phyloP scores from a whole-genome alignment of 2,797 vertebrate species.

The Danio choprae region DNA sequence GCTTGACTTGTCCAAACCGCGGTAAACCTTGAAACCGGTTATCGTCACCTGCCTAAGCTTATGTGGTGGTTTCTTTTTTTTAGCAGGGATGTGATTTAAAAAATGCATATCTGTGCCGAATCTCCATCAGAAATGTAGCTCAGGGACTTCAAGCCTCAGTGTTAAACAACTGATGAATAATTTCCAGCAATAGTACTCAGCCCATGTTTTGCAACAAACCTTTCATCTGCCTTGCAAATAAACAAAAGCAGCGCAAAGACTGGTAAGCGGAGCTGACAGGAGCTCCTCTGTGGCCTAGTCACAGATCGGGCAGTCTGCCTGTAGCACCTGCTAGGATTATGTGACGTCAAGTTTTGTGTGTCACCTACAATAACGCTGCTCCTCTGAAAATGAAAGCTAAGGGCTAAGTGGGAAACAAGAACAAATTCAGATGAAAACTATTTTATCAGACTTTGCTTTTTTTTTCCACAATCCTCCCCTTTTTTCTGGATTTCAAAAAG shows the following conservation, averaged over 20 bases:
- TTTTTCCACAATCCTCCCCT: constrained; percentile 20
- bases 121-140: constrained; percentile 1
- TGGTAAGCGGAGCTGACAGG: constrained; percentile 56
- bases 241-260: constrained; percentile 46
- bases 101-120: not conserved
- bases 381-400: constrained; percentile 48
- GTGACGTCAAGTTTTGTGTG: constrained; percentile 57
- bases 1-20: too few species aligned
- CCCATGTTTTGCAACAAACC: constrained; percentile 38
- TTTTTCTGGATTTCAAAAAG: not conserved
- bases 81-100: not conserved
- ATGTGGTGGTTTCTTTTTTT: too few species aligned
- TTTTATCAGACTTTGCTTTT: constrained; percentile 17
- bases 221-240: constrained; percentile 56
- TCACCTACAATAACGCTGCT: constrained; percentile 57
- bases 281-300: constrained; percentile 56
- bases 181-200: constrained; percentile 1
- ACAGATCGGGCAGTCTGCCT: constrained; percentile 53
- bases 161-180: not conserved
- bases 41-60: too few species aligned
- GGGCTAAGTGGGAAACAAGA: constrained; percentile 43
- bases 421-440: constrained; percentile 34
- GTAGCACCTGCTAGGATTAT: constrained; percentile 61
- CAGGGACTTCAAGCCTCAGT: not conserved
- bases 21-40: too few species aligned